Percentiles rank a stretch among this genome's conserved stretches.
phyloP scores from a whole-genome alignment of 2,113 vertebrate species.

The Mola mola region DNA sequence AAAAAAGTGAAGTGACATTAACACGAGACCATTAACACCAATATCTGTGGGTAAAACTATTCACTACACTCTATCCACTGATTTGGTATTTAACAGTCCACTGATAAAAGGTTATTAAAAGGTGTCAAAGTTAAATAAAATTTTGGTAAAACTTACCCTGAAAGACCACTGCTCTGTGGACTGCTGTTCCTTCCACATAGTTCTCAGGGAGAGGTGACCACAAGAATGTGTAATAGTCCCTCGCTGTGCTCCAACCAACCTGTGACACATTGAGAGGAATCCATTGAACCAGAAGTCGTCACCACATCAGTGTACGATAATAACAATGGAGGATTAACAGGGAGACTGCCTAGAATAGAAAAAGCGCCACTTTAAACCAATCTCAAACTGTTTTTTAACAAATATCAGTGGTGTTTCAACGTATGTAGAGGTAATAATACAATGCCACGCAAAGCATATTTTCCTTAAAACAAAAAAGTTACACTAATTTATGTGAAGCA shows the following conservation, averaged over 20 bases:
- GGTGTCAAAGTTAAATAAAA: constrained; percentile 69
- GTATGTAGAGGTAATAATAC: constrained; percentile 8
- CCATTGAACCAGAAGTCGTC: constrained; percentile 48
- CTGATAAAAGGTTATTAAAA: constrained; percentile 56
- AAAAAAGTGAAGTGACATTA: too few relatives aligned
- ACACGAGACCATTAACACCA: constrained; percentile 33
- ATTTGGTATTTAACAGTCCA: constrained; percentile 39
- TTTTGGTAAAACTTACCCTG: constrained; percentile 86
- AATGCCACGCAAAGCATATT: background rate
- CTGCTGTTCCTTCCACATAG: constrained; percentile 89
- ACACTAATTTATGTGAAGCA: constrained; percentile 25
- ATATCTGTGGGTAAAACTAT: constrained; percentile 33
- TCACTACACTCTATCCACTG: constrained; percentile 44
- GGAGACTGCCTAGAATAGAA: constrained; percentile 40
- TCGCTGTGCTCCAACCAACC: constrained; percentile 99
- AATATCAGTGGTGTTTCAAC: constrained; percentile 37
- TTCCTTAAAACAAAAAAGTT: constrained; percentile 10
- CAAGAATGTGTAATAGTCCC: constrained; percentile 98
- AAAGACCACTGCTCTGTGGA: constrained; percentile 93
- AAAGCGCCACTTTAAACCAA: constrained; percentile 52
- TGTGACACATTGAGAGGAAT: constrained; percentile 74
- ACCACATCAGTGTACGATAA: constrained; percentile 65
- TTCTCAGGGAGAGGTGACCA: constrained; percentile 97
- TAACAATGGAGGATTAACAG: constrained; percentile 51
- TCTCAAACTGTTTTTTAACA: constrained; percentile 35